Evolutionary conservation across 2,888 invertebrate species (phyloP), one percentile per base, ranked within the genome.

Genomic region (Anodontia alba): DNA sequence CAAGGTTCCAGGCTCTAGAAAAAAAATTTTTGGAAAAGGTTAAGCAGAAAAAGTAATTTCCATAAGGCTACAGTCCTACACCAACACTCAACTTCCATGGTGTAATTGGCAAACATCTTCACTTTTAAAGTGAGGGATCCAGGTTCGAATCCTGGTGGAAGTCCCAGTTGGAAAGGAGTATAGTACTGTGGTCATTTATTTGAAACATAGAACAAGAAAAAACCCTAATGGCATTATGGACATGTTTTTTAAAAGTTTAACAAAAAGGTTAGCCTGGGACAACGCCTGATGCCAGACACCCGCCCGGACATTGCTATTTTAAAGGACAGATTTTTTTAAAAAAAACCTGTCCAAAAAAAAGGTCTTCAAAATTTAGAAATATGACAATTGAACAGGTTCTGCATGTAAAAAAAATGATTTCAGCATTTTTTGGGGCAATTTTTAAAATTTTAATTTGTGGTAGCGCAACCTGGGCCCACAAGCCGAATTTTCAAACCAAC

Each of bases 101-200:
- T 49, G 49, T 49, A 49, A 49, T 20, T 49, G 49, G 49, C 49
- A 49, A 49, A 49, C 49, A 49, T 49, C 49, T 49, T 49, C 49
- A 49, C 49, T 49, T 5, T 49, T 20, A 49, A 49, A 49, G 49
- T 49, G 49, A 20, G 20, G 49, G 49, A 49, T 49, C 49, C 49
- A 20, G n/a, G 49, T 49, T 49, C 49, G 49, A 49, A 49, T 49
- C 49, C 49, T 49, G 49, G 49, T 49, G 49, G 49, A 49, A 49
- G 49, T 49, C 12, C n/a, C 49, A 49, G 49, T 49, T 49, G 49
- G 49, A 49, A 49, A 49, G 49, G 49, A 10, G 49, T 49, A 49
- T 49, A 49, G 49, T 20, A 49, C 49, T 49, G 49, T 49, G 49
- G 49, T 49, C 49, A 49, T 49, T 20, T 49, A 49, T 49, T 15